Percentiles rank a stretch among this genome's conserved stretches.
Evolutionary conservation across 1,140 invertebrate species (phyloP).

Genomic region (Caenorhabditis inopinata): DNA sequence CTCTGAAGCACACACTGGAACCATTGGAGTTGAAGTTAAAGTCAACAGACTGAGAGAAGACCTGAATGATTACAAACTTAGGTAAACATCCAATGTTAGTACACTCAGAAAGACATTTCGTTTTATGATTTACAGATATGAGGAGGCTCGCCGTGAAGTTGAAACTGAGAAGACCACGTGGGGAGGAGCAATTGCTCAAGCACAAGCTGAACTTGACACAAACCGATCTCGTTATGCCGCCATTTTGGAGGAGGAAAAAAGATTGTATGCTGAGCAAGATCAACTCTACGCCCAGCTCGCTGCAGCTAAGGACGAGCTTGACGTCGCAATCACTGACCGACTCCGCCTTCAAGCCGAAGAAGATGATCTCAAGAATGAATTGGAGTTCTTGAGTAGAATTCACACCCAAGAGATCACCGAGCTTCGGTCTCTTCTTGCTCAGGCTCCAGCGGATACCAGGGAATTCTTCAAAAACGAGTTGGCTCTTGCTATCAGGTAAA

Average conservation of each 20-base stretch:
- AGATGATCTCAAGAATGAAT: conserved; percentile 27
- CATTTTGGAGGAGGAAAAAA: conserved; percentile 26
- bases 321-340: neutral
- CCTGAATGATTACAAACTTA: conserved; percentile 29
- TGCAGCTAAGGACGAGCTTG: conserved; percentile 31
- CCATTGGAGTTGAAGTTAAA: conserved; percentile 25
- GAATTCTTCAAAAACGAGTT: conserved; percentile 67
- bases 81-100: neutral
- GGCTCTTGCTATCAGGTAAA: conserved; percentile 67
- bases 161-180: conserved; percentile 20
- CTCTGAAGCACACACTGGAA: conserved; percentile 2
- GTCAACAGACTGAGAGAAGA: conserved; percentile 30
- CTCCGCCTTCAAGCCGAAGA: neutral
- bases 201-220: conserved; percentile 22
- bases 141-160: conserved; percentile 31
- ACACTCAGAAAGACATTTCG: too few relatives aligned
- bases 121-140: conserved; percentile 13
- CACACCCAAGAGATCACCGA: conserved; percentile 68
- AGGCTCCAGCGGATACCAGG: conserved; percentile 54
- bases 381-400: conserved; percentile 38
- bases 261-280: conserved; percentile 13
- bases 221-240: neutral
- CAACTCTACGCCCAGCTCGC: neutral
- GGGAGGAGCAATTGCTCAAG: conserved; percentile 22
- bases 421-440: conserved; percentile 67